Percentiles rank a stretch among this genome's conserved stretches.
Conservation (phyloP, 2,888 invertebrate genomes). For the Agriopis leucophaearia region DNA sequence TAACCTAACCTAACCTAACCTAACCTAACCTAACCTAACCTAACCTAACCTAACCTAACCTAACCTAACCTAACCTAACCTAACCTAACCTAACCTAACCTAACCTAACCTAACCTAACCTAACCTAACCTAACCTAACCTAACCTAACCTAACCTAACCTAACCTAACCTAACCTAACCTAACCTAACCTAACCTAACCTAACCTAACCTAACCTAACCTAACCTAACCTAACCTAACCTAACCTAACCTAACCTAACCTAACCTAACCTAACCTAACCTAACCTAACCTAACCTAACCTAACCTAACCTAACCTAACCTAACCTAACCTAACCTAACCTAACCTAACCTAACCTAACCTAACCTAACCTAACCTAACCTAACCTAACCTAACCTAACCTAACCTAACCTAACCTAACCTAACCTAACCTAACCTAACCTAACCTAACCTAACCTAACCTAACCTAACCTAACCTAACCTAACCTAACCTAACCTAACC, state of each 20-base stretch:
- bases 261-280: slow-evolving; percentile 26
- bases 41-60: slow-evolving; percentile 35
- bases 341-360: slow-evolving; percentile 37
- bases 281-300: slow-evolving; percentile 39
- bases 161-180: slow-evolving; percentile 24
- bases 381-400: slow-evolving; percentile 39
- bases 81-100: slow-evolving; percentile 37
- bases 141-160: not conserved
- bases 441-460: no score
- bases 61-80: slow-evolving; percentile 35
- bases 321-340: slow-evolving; percentile 34
- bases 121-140: slow-evolving; percentile 22
- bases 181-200: slow-evolving; percentile 2
- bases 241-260: slow-evolving; percentile 20
- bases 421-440: slow-evolving; percentile 1
- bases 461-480: no score
- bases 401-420: slow-evolving; percentile 31
- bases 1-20: slow-evolving; percentile 7
- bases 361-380: slow-evolving; percentile 39
- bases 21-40: slow-evolving; percentile 13
- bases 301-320: slow-evolving; percentile 36
- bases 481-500: no score
- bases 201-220: slow-evolving; percentile 1
- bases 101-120: slow-evolving; percentile 17
- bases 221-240: slow-evolving; percentile 8